A percentile compares a stretch with the other conserved stretches of the same genome.
Conservation (phyloP, 2,888 invertebrate species). For the Cerceris rybyensis region DNA sequence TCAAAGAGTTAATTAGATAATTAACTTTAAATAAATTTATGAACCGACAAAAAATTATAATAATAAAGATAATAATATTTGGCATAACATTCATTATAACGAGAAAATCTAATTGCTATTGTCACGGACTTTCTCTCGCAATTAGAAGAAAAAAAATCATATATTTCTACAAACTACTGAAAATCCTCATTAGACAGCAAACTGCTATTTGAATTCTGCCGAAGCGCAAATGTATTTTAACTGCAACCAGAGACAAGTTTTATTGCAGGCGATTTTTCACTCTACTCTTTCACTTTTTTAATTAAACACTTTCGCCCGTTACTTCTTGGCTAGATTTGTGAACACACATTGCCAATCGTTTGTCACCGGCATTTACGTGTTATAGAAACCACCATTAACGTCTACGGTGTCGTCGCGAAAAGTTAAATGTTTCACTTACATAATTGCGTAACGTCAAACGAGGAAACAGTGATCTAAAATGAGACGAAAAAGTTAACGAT, state of each 20-base stretch:
- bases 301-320: constrained; percentile 38
- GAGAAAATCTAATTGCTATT: constrained; percentile 43
- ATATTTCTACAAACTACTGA: constrained; percentile 31
- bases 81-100: constrained; percentile 3
- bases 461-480: background rate
- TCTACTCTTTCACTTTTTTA: constrained; percentile 27
- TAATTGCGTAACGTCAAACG: background rate
- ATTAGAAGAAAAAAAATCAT: constrained; percentile 31
- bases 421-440: background rate
- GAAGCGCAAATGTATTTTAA: constrained; percentile 29
- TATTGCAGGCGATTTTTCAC: background rate
- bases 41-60: background rate
- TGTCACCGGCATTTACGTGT: constrained; percentile 4
- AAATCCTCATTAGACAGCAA: constrained; percentile 39
- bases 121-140: constrained; percentile 53
- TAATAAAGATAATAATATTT: constrained; percentile 5
- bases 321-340: constrained; percentile 10
- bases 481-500: background rate
- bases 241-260: constrained; percentile 19
- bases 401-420: background rate
- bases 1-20: too few species aligned
- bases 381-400: background rate
- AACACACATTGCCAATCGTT: background rate
- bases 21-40: too few species aligned
- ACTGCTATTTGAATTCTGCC: constrained; percentile 13